These are phyloP conservation scores for Periparus ater DNA, from an alignment of 2,797 vertebrate species.

Conservation along the genomic window DNA sequence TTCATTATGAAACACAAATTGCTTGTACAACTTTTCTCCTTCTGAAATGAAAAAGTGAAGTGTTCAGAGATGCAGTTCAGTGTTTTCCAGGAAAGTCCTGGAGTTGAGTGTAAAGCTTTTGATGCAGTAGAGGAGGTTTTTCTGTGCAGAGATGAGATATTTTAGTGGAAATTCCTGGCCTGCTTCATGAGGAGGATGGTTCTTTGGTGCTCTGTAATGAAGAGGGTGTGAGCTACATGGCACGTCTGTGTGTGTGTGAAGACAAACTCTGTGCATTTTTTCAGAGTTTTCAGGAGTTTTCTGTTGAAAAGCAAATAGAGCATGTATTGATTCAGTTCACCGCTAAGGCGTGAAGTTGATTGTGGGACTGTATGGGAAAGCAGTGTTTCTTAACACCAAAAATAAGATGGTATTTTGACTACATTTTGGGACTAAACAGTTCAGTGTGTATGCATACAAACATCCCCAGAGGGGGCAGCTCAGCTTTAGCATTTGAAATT, in stretches of 20 bases:
- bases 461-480: neutral
- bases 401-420: neutral
- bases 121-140: neutral
- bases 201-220: neutral
- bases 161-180: neutral
- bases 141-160: neutral
- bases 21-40: neutral
- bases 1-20: conserved; percentile 19
- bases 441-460: neutral
- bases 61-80: neutral
- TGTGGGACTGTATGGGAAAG: neutral
- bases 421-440: neutral
- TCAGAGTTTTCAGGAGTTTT: neutral
- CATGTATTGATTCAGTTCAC: neutral
- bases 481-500: neutral
- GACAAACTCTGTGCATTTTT: neutral
- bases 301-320: neutral
- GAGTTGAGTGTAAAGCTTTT: neutral
- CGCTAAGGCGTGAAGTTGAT: neutral
- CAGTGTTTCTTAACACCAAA: neutral
- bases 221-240: neutral
- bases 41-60: neutral
- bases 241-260: neutral
- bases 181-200: neutral
- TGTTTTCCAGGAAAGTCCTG: neutral